phyloP scores from a whole-genome alignment of 2,113 vertebrate genomes.

The Menura novaehollandiae region DNA sequence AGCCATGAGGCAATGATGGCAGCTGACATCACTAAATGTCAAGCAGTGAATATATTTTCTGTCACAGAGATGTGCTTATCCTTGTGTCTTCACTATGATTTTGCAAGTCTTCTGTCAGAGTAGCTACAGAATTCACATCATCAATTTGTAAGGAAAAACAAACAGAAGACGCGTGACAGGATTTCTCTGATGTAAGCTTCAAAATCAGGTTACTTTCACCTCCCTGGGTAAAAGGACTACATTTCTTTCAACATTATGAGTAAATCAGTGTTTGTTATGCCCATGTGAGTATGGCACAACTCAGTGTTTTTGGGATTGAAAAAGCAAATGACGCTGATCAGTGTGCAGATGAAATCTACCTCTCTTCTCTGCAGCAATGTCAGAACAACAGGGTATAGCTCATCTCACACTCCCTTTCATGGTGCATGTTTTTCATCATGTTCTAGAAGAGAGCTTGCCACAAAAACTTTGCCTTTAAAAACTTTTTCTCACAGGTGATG shows the following conservation, averaged over 20 bases:
- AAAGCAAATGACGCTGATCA: rapidly evolving
- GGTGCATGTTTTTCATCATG: neutral
- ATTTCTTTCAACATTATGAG: neutral
- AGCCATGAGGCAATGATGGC: neutral
- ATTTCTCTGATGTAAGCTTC: neutral
- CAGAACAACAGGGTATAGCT: neutral
- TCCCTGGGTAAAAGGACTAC: neutral
- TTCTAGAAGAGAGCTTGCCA: neutral
- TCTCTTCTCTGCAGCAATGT: neutral
- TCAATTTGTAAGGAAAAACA: neutral
- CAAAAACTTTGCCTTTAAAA: neutral
- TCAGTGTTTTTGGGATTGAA: neutral
- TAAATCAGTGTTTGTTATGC: neutral
- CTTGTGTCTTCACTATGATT: neutral
- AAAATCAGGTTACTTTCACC: neutral
- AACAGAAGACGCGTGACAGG: neutral
- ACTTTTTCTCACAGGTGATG: neutral
- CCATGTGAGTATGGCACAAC: neutral
- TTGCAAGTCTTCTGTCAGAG: neutral
- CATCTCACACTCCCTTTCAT: neutral
- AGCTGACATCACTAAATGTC: neutral
- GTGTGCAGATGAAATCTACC: neutral
- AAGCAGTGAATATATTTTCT: neutral
- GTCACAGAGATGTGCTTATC: neutral
- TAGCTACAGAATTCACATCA: neutral